A percentile compares a stretch with the other conserved stretches of the same genome.
phyloP scores from a whole-genome alignment of 2,888 invertebrate species.

The Epistrophe grossulariae region DNA sequence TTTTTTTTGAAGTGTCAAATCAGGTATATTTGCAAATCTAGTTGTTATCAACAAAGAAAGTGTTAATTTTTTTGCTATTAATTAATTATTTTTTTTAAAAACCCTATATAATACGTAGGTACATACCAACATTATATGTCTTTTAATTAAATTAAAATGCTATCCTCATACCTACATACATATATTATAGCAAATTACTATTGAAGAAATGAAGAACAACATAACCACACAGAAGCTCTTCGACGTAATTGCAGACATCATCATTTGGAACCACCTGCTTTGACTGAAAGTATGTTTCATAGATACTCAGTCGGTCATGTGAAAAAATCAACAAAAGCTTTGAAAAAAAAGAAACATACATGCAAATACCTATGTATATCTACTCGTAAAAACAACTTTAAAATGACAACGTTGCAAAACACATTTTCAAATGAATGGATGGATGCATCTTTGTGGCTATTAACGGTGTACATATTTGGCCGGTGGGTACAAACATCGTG shows the following conservation, averaged over 20 bases:
- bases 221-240: constrained; percentile 20
- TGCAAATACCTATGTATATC: background rate
- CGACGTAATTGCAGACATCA: constrained; percentile 33
- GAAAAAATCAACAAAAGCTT: constrained; percentile 31
- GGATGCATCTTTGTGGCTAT: constrained; percentile 40
- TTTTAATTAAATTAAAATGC: constrained; percentile 30
- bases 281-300: constrained; percentile 14
- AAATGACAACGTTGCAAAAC: constrained; percentile 68
- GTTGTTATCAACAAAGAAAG: too few species aligned
- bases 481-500: constrained; percentile 6
- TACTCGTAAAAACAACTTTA: constrained; percentile 17
- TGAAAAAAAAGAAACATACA: constrained; percentile 26
- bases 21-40: too few species aligned
- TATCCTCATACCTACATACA: background rate
- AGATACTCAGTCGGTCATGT: constrained; percentile 50
- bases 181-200: background rate
- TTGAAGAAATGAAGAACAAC: background rate
- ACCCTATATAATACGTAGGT: too few species aligned
- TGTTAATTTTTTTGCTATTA: too few species aligned
- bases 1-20: too few species aligned
- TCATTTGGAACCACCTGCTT: constrained; percentile 41
- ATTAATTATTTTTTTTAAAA: too few species aligned
- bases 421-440: constrained; percentile 57
- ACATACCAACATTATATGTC: background rate
- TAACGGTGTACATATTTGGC: constrained; percentile 40